Percentiles rank a stretch among this genome's conserved stretches.
These are phyloP conservation scores for Macrotis lagotis DNA, from an alignment of 2,113 vertebrate species.

Conservation along the genomic window DNA sequence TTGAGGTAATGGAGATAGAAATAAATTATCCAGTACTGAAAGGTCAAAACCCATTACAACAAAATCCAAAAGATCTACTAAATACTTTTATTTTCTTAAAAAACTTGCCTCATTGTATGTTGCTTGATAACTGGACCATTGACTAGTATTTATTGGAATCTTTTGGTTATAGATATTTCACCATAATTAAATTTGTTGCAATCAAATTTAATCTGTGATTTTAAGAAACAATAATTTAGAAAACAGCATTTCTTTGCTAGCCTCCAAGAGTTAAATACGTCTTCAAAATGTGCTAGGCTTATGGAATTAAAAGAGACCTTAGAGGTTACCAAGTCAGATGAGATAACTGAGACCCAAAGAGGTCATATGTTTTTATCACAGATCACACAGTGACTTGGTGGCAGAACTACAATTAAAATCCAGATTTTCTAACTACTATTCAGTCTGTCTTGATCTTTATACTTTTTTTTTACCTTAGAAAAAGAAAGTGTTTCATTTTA, in stretches of 20 bases:
- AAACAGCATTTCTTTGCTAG: not conserved
- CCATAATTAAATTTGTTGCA: not conserved
- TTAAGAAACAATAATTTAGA: not conserved
- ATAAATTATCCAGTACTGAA: not conserved
- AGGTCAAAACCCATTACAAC: not conserved
- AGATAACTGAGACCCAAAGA: not conserved
- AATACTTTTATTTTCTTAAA: not conserved
- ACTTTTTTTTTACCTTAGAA: not conserved
- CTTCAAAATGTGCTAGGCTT: not conserved
- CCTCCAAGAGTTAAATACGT: not conserved
- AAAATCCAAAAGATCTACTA: not conserved
- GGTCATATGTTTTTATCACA: not conserved
- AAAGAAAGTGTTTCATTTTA: conserved; percentile 37
- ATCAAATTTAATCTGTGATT: not conserved
- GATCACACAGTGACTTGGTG: not conserved
- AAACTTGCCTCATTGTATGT: not conserved
- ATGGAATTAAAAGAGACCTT: not conserved
- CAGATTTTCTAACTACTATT: not conserved
- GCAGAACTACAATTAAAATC: not conserved
- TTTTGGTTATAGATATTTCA: not conserved
- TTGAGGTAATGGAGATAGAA: not conserved
- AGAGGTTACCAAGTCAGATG: not conserved
- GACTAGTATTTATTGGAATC: not conserved
- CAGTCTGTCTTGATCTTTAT: not conserved
- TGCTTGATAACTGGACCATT: not conserved